Evolutionary conservation across 2,113 vertebrate species (phyloP).

Genomic region (Hystrix cristata): DNA sequence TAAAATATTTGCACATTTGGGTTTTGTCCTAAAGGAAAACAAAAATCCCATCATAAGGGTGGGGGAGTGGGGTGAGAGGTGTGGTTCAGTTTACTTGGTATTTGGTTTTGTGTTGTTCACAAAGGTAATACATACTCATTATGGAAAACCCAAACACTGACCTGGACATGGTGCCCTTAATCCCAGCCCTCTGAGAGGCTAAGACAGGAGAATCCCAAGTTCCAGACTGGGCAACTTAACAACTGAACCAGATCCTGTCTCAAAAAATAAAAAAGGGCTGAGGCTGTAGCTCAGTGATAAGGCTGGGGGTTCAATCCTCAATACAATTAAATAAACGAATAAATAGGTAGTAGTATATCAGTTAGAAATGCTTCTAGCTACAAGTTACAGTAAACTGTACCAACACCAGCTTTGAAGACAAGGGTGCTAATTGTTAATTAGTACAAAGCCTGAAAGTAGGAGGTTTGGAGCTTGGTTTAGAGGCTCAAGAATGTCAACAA

Average conservation of each 20-base stretch:
- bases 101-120: conserved; percentile 9
- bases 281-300: not conserved
- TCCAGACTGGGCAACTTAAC: not conserved
- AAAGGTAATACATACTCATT: not conserved
- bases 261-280: not conserved
- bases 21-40: conserved; percentile 19
- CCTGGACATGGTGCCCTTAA: not conserved
- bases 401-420: not conserved
- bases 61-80: not conserved
- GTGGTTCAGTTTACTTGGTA: not conserved
- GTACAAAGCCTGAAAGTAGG: not conserved
- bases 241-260: not conserved
- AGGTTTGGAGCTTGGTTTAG: not conserved
- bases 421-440: not conserved
- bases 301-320: not conserved
- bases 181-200: not conserved
- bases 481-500: not conserved
- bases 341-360: not conserved
- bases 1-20: conserved; percentile 10
- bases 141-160: conserved; percentile 36
- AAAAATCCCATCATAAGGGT: not conserved
- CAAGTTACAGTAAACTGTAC: not conserved
- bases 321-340: not conserved
- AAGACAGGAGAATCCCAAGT: not conserved
- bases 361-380: not conserved